These are phyloP conservation scores for Dicrostonyx torquatus DNA, from an alignment of 2,797 vertebrate species.

Conservation along the genomic window DNA sequence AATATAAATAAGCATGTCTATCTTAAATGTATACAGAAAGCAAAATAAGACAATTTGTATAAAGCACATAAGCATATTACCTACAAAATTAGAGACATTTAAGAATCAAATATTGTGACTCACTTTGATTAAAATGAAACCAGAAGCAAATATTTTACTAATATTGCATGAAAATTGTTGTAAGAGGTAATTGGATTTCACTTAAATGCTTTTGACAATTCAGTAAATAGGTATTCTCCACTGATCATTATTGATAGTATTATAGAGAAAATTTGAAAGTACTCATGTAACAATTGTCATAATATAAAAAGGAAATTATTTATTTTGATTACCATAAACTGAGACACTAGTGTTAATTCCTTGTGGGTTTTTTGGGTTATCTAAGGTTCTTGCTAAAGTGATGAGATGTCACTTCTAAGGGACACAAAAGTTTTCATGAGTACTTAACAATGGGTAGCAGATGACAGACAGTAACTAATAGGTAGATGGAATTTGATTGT, in stretches of 20 bases:
- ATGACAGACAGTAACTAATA: neutral
- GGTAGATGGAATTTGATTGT: neutral
- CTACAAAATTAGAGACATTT: neutral
- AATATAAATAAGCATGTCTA: neutral
- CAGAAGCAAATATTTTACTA: neutral
- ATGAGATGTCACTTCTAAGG: neutral
- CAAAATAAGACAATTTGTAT: neutral
- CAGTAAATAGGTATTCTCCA: neutral
- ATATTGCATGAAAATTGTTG: neutral
- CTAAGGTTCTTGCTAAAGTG: neutral
- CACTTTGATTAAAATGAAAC: neutral
- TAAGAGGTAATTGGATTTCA: neutral
- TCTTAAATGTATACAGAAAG: neutral
- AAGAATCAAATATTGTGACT: neutral
- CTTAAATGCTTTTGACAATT: neutral
- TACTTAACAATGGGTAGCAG: neutral
- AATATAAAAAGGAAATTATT: neutral
- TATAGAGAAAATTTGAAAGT: neutral
- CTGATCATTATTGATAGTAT: neutral
- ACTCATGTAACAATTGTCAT: neutral
- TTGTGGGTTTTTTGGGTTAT: neutral
- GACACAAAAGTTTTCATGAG: neutral
- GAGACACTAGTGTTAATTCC: neutral
- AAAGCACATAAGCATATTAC: neutral
- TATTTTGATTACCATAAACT: neutral